These are phyloP conservation scores for Ochlodes sylvanus DNA, from an alignment of 2,888 invertebrate genomes.

Conservation along the genomic window DNA sequence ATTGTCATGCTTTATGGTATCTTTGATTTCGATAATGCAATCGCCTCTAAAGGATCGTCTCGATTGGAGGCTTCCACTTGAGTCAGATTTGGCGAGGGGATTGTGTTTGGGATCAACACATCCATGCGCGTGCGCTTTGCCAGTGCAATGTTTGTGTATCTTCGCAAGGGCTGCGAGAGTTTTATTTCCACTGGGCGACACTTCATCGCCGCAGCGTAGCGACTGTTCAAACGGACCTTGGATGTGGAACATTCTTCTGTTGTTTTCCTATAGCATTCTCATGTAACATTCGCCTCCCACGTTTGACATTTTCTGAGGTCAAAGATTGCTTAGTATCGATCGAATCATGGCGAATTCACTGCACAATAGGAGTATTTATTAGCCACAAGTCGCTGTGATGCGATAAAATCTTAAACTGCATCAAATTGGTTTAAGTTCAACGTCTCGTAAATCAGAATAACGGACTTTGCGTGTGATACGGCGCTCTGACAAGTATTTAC, in stretches of 20 bases:
- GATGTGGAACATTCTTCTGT: conserved; percentile 79
- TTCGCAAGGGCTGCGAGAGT: conserved; percentile 82
- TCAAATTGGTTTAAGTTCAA: conserved; percentile 31
- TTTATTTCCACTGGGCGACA: conserved; percentile 78
- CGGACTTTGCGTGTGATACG: conserved; percentile 31
- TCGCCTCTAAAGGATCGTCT: conserved; percentile 72
- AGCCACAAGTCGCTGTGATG: conserved; percentile 64
- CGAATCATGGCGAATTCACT: conserved; percentile 67
- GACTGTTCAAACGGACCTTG: conserved; percentile 86
- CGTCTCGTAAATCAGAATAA: conserved; percentile 32
- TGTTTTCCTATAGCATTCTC: conserved; percentile 56
- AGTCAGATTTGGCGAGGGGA: conserved; percentile 76
- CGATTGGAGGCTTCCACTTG: conserved; percentile 76
- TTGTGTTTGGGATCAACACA: conserved; percentile 82
- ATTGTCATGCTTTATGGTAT: conserved; percentile 64
- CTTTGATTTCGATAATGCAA: conserved; percentile 77
- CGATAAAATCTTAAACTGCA: conserved; percentile 48
- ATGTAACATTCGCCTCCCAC: conserved; percentile 55
- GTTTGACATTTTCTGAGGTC: conserved; percentile 70
- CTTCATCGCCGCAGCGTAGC: conserved; percentile 80
- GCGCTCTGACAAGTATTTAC: conserved; percentile 35
- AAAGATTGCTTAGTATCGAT: conserved; percentile 60
- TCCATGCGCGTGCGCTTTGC: conserved; percentile 91
- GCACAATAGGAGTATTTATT: conserved; percentile 65
- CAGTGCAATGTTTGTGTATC: conserved; percentile 90